Evolutionary conservation across 2,113 vertebrate species (phyloP), one percentile per base, ranked within the genome.

Genomic region (Lota lota): DNA sequence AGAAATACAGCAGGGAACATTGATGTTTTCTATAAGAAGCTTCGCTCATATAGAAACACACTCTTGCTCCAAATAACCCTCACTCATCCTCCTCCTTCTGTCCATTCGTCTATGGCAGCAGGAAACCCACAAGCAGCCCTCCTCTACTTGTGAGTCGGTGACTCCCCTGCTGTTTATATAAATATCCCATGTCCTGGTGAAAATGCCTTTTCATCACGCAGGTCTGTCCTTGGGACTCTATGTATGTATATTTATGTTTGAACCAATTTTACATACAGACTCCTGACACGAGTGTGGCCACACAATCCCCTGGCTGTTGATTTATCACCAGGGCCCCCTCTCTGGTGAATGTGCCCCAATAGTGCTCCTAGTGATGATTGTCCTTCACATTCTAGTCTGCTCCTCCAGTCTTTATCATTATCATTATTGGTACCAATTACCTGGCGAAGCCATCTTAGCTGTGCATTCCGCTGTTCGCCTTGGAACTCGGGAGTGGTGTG

Each of bases 261-360:
- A 66, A 69, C 76, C 74, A 78, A 80, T 83, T 79, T 72, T 79
- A 69, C 68, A 85, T 78, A 64, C 63, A 20, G 50, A 15, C 64
- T n/a, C 51, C 66, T 28, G 61, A 71, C 68, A 70, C 59, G 66
- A 74, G 64, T 76, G 77, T 73, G 74, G 66, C 62, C 36, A 8
- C 40, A 47, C 53, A 56, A 14, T 2, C 10, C 40, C 40, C 53
- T 0, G 51, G 6, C 12, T 65, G 53, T 28, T 70, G 74, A 85
- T 81, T 1, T 62, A 76, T 68, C 67, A 70, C 73, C 73, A 70
- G 65, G 63, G 57, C 21, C 28, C 40, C 7, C 56, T 7, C 64
- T 72, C 20, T 61, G 53, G 61, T 22, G 70, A 80, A 74, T 60
- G 7, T 20, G 28, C 11, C 16, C 12, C 56, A 14, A 22, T 22